Conservation (phyloP, 2,888 invertebrate genomes). For the Galerucella pusilla region DNA sequence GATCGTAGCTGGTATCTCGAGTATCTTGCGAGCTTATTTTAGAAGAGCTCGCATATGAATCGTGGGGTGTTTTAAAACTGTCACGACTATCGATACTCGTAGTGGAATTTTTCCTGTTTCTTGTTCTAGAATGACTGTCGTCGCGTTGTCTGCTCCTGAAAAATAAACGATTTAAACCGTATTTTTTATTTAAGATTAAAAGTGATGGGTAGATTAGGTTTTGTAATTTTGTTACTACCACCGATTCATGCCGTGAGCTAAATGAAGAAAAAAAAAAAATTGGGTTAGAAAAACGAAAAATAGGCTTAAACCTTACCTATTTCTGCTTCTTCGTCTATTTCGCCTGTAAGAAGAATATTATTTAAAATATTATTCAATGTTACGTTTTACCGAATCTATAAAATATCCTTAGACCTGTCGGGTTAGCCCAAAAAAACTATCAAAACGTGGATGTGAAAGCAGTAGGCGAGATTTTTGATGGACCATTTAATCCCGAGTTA, state of each 20-base stretch:
- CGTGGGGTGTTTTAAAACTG: conserved; percentile 59
- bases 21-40: conserved; percentile 54
- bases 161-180: conserved; percentile 1
- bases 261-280: background rate
- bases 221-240: background rate
- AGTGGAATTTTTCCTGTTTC: conserved; percentile 52
- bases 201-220: background rate
- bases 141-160: conserved; percentile 57
- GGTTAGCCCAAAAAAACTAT: no score
- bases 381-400: background rate
- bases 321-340: conserved; percentile 53
- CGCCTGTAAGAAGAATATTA: conserved; percentile 47
- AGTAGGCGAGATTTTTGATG: no score
- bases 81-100: conserved; percentile 54
- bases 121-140: conserved; percentile 46
- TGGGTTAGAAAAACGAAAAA: background rate
- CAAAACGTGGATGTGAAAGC: no score
- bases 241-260: background rate
- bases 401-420: no score
- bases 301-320: conserved; percentile 49
- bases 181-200: background rate
- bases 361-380: conserved; percentile 10
- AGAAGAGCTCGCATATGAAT: conserved; percentile 40
- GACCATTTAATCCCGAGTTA: no score
- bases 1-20: conserved; percentile 59